Evolutionary conservation across 2,888 invertebrate genomes (phyloP).

Genomic region (Ectemnius lituratus): DNA sequence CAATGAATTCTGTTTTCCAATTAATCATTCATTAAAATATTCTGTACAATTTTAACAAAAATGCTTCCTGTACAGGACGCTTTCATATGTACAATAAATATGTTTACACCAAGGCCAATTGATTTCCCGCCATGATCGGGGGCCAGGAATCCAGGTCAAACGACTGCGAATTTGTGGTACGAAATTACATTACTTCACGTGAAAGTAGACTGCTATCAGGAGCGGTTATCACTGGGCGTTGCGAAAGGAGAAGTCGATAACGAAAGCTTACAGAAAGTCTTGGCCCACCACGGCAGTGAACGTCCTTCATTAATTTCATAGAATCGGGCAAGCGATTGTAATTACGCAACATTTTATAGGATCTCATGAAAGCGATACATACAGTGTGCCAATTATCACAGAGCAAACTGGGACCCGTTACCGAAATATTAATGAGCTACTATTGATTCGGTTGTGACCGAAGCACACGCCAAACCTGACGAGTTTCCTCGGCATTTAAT

Average conservation of each 20-base stretch:
- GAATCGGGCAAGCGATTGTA: constrained; percentile 19
- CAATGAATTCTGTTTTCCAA: no score
- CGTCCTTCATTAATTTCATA: constrained; percentile 35
- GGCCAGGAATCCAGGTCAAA: not conserved
- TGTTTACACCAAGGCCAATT: no score
- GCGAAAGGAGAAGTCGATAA: not conserved
- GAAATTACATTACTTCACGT: constrained; percentile 4
- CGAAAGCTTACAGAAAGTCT: not conserved
- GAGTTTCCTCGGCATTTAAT: constrained; percentile 24
- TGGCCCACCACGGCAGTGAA: constrained; percentile 11
- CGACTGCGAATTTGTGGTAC: not conserved
- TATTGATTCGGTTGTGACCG: constrained; percentile 14
- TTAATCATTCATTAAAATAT: no score
- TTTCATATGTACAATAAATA: no score
- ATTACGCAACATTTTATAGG: constrained; percentile 32
- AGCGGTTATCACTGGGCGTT: not conserved
- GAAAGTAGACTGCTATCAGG: not conserved
- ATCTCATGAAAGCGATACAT: constrained; percentile 9
- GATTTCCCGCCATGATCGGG: no score
- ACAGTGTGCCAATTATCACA: constrained; percentile 23
- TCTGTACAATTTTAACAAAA: no score
- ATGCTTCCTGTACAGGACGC: no score
- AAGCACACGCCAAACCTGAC: not conserved
- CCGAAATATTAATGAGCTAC: constrained; percentile 23
- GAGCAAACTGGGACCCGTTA: constrained; percentile 10